Conservation (phyloP, 2,888 invertebrate species). For the Gisinianus flammeolus region DNA sequence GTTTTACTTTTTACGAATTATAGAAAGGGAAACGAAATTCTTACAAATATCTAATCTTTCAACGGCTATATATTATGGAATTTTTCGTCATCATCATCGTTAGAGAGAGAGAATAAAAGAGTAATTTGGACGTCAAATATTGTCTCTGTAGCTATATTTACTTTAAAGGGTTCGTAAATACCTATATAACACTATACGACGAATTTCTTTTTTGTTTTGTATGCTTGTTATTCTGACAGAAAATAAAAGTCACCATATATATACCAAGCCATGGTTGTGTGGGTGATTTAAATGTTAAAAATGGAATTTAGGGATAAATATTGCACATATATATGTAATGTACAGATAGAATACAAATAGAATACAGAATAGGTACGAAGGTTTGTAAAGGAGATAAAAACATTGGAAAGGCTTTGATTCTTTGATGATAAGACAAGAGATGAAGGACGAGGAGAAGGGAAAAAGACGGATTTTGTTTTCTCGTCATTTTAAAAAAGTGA, state of each 20-base stretch:
- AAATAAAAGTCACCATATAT: too few relatives aligned
- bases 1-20: neutral
- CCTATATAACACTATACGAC: too few relatives aligned
- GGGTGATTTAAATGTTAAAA: too few relatives aligned
- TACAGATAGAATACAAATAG: neutral
- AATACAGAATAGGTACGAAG: neutral
- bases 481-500: neutral
- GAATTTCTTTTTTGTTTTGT: too few relatives aligned
- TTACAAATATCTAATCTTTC: too few relatives aligned
- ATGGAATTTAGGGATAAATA: too few relatives aligned
- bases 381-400: neutral
- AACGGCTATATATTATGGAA: too few relatives aligned
- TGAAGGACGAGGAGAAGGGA: neutral
- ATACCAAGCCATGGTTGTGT: too few relatives aligned
- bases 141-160: neutral
- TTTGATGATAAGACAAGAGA: neutral
- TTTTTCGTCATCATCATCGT: too few relatives aligned
- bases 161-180: too few relatives aligned
- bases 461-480: neutral
- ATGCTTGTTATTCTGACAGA: too few relatives aligned
- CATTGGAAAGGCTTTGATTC: neutral
- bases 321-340: neutral
- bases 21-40: neutral
- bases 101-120: neutral
- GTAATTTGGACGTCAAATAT: constrained; percentile 7